Conservation (phyloP, 92 coral and sea anemone genomes). For the Porites cylindrica region DNA sequence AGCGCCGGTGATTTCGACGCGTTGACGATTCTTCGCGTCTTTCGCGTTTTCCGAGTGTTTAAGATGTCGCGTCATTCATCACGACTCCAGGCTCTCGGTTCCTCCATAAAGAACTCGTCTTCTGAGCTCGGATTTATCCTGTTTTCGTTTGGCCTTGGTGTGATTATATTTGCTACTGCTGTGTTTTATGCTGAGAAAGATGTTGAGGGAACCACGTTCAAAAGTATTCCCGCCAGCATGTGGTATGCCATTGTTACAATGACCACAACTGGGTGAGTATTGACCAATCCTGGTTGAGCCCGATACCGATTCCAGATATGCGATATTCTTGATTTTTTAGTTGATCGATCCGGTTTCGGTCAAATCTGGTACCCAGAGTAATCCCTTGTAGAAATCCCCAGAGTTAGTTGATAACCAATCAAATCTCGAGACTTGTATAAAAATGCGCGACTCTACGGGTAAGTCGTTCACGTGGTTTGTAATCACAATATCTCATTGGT, state of each 20-base stretch:
- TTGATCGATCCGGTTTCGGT: too few relatives aligned
- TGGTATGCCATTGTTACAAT: conserved; percentile 98
- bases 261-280: conserved; percentile 92
- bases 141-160: conserved; percentile 92
- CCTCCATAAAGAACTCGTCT: conserved; percentile 91
- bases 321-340: too few relatives aligned
- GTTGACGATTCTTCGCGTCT: conserved; percentile 82
- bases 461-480: not conserved
- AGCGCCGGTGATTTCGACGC: conserved; percentile 77
- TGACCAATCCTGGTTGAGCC: too few relatives aligned
- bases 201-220: conserved; percentile 80
- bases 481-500: not conserved
- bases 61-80: conserved; percentile 92
- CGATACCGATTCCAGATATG: too few relatives aligned
- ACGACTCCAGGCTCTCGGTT: conserved; percentile 82
- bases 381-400: too few relatives aligned
- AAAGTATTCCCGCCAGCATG: conserved; percentile 91
- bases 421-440: too few relatives aligned
- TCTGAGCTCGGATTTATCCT: conserved; percentile 94
- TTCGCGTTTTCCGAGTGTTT: conserved; percentile 92
- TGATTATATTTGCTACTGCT: conserved; percentile 93
- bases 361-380: too few relatives aligned
- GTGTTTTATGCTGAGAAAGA: conserved; percentile 93
- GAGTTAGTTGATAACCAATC: too few relatives aligned
- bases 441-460: too few relatives aligned